Evolutionary conservation across 2,797 vertebrate species (phyloP).

Genomic region (Melanotaenia nigrans): DNA sequence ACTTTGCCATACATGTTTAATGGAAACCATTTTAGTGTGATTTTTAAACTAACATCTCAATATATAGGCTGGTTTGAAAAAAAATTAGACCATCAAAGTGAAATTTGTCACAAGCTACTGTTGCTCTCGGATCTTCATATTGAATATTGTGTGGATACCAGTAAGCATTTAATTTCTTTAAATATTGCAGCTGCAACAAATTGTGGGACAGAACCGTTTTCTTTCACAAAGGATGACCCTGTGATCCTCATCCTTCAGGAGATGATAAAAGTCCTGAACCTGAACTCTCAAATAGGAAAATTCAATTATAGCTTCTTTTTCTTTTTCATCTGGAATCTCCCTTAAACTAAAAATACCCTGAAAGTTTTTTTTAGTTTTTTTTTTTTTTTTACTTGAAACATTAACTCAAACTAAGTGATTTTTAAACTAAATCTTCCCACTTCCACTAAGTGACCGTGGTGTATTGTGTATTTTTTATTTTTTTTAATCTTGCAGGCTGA

Average conservation of each 20-base stretch:
- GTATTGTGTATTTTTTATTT: background rate
- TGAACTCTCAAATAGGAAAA: too few relatives aligned
- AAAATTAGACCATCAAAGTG: background rate
- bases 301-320: background rate
- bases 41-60: too few relatives aligned
- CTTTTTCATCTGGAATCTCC: too few relatives aligned
- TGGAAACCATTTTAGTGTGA: too few relatives aligned
- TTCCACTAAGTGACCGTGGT: background rate
- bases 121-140: background rate
- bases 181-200: background rate
- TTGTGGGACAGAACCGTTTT: background rate
- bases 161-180: background rate
- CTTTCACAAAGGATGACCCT: background rate
- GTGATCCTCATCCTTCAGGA: background rate
- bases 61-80: background rate
- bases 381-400: too few relatives aligned
- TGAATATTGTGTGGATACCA: background rate
- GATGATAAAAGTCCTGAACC: background rate
- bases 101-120: background rate
- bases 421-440: background rate
- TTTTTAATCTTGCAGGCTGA: conserved; percentile 34
- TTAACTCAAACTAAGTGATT: too few relatives aligned
- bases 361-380: too few relatives aligned
- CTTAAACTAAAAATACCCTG: too few relatives aligned
- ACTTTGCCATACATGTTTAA: background rate